Evolutionary conservation across 1,140 invertebrate species (phyloP).

Genomic region (Drosophila azteca): DNA sequence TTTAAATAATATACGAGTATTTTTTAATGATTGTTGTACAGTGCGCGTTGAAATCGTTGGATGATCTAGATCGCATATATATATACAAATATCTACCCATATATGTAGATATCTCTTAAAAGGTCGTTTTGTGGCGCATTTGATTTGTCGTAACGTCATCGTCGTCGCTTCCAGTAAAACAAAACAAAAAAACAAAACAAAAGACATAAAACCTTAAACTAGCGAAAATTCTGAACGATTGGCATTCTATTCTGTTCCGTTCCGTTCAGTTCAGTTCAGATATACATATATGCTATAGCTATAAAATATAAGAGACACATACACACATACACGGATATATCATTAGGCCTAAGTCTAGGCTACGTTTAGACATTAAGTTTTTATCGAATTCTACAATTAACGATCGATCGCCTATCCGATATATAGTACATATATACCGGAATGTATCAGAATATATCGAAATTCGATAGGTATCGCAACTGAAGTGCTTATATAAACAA

Average conservation of each 20-base stretch:
- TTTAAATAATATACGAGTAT: constrained; percentile 58
- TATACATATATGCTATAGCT: no score
- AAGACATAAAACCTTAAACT: constrained; percentile 41
- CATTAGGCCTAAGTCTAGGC: constrained; percentile 20
- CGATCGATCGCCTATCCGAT: neutral
- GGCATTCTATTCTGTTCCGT: no score
- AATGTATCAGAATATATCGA: neutral
- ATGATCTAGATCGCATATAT: constrained; percentile 37
- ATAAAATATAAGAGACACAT: constrained; percentile 17
- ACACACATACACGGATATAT: constrained; percentile 19
- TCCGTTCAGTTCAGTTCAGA: no score
- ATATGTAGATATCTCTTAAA: constrained; percentile 39
- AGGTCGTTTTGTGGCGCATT: constrained; percentile 40
- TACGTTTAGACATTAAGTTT: constrained; percentile 10
- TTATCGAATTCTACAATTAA: constrained; percentile 26
- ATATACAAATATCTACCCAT: constrained; percentile 1
- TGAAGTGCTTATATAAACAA: constrained; percentile 77
- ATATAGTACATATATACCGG: neutral
- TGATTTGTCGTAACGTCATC: constrained; percentile 53
- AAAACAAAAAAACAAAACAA: constrained; percentile 4
- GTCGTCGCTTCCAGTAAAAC: constrained; percentile 75
- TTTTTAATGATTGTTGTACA: constrained; percentile 70
- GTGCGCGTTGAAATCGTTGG: constrained; percentile 54
- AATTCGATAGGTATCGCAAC: constrained; percentile 61
- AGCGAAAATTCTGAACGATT: constrained; percentile 69